A percentile compares a stretch with the other conserved stretches of the same genome.
Conservation (phyloP, 2,888 invertebrate species). For the Erebia ligea region DNA sequence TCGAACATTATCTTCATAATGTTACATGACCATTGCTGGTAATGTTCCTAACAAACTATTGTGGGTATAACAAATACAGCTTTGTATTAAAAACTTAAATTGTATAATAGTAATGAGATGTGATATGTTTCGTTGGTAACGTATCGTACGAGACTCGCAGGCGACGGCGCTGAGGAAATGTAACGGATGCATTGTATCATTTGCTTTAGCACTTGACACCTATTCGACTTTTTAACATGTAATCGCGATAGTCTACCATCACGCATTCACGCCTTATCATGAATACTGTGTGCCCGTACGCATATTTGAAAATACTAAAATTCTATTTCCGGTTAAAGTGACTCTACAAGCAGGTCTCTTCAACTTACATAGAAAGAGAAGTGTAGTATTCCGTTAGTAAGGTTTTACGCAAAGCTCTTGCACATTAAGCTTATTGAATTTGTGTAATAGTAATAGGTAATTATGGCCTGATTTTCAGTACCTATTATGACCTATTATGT, state of each 20-base stretch:
- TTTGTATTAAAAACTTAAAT: constrained; percentile 28
- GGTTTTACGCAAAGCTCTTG: too few relatives aligned
- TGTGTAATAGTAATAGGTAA: too few relatives aligned
- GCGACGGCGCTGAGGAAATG: constrained; percentile 58
- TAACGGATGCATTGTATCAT: constrained; percentile 31
- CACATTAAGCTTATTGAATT: too few relatives aligned
- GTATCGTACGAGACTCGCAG: constrained; percentile 67
- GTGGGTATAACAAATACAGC: constrained; percentile 43
- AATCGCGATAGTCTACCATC: constrained; percentile 18
- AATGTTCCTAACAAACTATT: constrained; percentile 34
- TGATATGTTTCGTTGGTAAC: constrained; percentile 25
- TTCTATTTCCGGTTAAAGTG: not conserved
- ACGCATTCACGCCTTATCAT: constrained; percentile 1
- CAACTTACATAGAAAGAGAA: too few relatives aligned
- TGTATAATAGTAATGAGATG: constrained; percentile 32
- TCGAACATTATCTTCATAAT: constrained; percentile 56
- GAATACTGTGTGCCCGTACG: not conserved
- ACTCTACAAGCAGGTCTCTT: too few relatives aligned
- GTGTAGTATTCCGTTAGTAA: too few relatives aligned
- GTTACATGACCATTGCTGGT: constrained; percentile 56
- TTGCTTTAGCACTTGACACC: constrained; percentile 33
- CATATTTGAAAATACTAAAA: constrained; percentile 4
- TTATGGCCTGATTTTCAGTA: too few relatives aligned
- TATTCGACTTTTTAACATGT: constrained; percentile 32
- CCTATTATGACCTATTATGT: too few relatives aligned